Evolutionary conservation across 2,113 vertebrate genomes (phyloP).

Genomic region (Peromyscus maniculatus): DNA sequence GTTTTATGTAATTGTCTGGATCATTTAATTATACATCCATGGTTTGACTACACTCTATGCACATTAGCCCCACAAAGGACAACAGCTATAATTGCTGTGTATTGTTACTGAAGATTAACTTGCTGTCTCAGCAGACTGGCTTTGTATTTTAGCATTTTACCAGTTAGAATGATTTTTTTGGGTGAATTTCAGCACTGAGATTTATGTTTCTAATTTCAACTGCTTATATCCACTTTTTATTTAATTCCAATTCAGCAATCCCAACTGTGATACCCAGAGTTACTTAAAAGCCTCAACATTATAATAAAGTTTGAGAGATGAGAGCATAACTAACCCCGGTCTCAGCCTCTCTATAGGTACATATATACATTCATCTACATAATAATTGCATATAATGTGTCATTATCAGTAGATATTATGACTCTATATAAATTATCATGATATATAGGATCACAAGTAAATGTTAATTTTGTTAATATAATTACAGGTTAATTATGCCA

Average conservation of each 20-base stretch:
- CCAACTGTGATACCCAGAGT: not conserved
- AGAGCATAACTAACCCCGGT: not conserved
- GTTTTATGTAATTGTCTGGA: constrained; percentile 80
- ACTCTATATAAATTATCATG: not conserved
- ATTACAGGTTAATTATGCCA: not conserved
- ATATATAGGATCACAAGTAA: not conserved
- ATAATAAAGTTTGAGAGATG: not conserved
- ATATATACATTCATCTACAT: not conserved
- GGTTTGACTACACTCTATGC: constrained; percentile 70
- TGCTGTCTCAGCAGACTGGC: not conserved
- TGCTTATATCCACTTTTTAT: not conserved
- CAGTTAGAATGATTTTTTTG: not conserved
- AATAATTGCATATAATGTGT: not conserved
- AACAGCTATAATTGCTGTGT: not conserved
- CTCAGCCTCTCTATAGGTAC: not conserved
- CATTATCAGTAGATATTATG: not conserved
- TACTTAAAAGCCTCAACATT: not conserved
- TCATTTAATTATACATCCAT: constrained; percentile 80
- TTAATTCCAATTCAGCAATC: not conserved
- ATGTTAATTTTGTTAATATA: not conserved
- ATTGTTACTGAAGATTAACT: constrained; percentile 54
- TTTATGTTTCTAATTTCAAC: constrained; percentile 46
- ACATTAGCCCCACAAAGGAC: constrained; percentile 71
- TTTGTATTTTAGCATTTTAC: not conserved
- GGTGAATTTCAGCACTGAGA: constrained; percentile 17